phyloP scores from a whole-genome alignment of 2,797 vertebrate species.

The Cephalopachus bancanus region DNA sequence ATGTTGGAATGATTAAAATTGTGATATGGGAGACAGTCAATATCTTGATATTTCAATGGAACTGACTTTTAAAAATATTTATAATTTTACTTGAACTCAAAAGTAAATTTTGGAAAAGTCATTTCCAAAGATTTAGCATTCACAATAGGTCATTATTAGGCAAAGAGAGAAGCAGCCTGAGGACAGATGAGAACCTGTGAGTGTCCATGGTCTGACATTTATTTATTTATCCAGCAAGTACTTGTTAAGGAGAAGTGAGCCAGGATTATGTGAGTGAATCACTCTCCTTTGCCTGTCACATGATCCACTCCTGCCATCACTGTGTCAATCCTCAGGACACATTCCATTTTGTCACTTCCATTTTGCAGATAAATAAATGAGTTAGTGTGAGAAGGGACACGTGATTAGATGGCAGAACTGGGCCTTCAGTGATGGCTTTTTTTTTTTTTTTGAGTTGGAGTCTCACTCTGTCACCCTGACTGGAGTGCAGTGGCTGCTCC shows the following conservation, averaged over 20 bases:
- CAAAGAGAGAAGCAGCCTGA: not conserved
- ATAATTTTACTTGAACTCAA: not conserved
- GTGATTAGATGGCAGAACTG: not conserved
- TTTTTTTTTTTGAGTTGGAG: too few species aligned
- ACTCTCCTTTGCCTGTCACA: not conserved
- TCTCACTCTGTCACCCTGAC: too few species aligned
- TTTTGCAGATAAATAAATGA: not conserved
- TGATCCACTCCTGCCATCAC: not conserved
- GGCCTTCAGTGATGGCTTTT: too few species aligned
- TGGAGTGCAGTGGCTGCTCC: too few species aligned
- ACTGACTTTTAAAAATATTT: not conserved
- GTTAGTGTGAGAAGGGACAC: not conserved
- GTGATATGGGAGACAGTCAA: not conserved
- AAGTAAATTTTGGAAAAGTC: not conserved
- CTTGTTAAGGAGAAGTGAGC: not conserved
- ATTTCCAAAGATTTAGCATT: not conserved
- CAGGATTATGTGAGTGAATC: not conserved
- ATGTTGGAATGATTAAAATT: not conserved
- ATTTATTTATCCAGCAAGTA: not conserved
- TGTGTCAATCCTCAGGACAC: too few species aligned
- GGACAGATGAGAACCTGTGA: not conserved
- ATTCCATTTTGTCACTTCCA: too few species aligned
- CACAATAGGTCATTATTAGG: not conserved
- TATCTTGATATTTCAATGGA: not conserved
- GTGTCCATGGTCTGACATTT: not conserved